These are phyloP conservation scores for Diachrysia chrysitis DNA, from an alignment of 2,888 invertebrate species.

Conservation along the genomic window DNA sequence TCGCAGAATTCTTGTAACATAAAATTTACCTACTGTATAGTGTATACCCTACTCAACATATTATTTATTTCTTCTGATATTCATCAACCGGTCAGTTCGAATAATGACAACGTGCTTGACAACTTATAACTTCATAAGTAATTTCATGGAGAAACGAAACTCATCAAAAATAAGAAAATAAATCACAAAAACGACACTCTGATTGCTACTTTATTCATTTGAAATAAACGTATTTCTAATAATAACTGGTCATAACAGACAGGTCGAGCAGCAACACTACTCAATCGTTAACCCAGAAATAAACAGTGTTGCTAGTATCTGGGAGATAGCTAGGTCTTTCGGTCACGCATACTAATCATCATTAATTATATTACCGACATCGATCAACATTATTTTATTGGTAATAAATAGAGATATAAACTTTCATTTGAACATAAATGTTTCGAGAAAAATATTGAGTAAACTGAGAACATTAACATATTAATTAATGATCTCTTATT, in stretches of 20 bases:
- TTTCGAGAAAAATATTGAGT: neutral
- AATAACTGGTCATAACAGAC: constrained; percentile 37
- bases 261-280: constrained; percentile 27
- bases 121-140: neutral
- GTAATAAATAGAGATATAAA: constrained; percentile 1
- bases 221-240: constrained; percentile 38
- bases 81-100: neutral
- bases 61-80: no score
- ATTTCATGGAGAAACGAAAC: constrained; percentile 18
- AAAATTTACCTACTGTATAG: neutral
- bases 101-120: neutral
- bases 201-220: constrained; percentile 52
- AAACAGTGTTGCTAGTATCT: constrained; percentile 24
- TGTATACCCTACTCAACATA: neutral
- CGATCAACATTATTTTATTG: constrained; percentile 20
- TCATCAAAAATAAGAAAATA: constrained; percentile 25
- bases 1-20: neutral
- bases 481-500: neutral
- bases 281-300: constrained; percentile 57
- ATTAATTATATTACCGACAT: constrained; percentile 23
- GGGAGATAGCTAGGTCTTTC: constrained; percentile 53
- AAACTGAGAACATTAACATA: neutral
- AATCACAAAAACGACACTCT: constrained; percentile 38
- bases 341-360: constrained; percentile 49
- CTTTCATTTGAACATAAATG: constrained; percentile 7